A percentile compares a stretch with the other conserved stretches of the same genome.
Evolutionary conservation across 1,140 invertebrate genomes (phyloP).

Genomic region (Nomia melanderi): DNA sequence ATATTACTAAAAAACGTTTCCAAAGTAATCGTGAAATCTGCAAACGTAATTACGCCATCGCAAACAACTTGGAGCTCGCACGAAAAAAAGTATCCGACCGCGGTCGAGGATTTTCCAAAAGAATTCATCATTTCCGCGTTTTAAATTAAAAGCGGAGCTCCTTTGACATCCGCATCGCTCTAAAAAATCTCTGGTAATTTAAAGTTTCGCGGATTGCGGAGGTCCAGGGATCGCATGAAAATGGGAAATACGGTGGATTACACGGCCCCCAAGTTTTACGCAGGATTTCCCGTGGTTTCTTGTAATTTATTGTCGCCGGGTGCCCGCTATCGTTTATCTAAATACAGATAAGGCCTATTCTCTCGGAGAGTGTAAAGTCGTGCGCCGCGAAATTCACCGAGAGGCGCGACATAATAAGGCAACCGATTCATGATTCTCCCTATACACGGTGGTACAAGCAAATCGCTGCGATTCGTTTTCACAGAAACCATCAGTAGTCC

Average conservation of each 20-base stretch:
- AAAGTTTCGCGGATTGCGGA: not conserved
- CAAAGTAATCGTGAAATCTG: too few species aligned
- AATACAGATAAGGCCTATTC: constrained; percentile 35
- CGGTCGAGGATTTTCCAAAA: too few species aligned
- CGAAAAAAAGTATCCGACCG: too few species aligned
- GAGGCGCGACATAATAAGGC: constrained; percentile 17
- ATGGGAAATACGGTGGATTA: not conserved
- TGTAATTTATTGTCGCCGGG: constrained; percentile 21
- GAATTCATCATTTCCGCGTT: too few species aligned
- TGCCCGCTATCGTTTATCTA: constrained; percentile 25
- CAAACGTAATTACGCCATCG: too few species aligned
- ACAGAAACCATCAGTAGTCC: too few species aligned
- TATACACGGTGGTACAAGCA: too few species aligned
- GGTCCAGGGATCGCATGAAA: not conserved
- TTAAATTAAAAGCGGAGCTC: too few species aligned
- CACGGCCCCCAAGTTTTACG: not conserved
- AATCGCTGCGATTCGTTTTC: too few species aligned
- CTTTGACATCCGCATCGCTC: too few species aligned
- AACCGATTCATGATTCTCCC: not conserved
- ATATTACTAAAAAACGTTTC: too few species aligned
- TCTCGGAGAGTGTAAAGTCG: not conserved
- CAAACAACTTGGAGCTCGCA: too few species aligned
- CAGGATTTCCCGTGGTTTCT: not conserved
- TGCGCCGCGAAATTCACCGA: constrained; percentile 20
- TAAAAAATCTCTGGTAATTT: not conserved